Conservation (phyloP, 2,113 vertebrate species). For the Xerus inauris region DNA sequence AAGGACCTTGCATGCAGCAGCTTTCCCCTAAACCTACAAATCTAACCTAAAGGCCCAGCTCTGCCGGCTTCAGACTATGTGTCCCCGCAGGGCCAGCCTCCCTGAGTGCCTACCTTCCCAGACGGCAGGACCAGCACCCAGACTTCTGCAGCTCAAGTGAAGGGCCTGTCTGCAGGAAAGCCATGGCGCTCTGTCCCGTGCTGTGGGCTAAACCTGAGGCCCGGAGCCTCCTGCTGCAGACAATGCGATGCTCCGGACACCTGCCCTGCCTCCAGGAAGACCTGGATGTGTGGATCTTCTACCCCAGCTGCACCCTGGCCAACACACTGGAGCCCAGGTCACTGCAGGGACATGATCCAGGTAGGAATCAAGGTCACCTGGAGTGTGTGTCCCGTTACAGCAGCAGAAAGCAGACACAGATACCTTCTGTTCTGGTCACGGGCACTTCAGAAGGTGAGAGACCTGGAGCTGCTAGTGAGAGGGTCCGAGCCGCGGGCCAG, state of each 20-base stretch:
- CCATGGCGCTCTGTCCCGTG: background rate
- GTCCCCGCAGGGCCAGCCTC: background rate
- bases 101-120: background rate
- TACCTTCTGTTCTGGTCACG: fast-evolving
- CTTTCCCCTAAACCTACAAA: too few species aligned
- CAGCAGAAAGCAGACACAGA: background rate
- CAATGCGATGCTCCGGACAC: too few species aligned
- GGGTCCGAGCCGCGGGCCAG: background rate
- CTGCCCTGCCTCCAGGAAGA: too few species aligned
- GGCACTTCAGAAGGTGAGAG: background rate
- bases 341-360: background rate
- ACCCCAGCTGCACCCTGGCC: background rate
- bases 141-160: too few species aligned
- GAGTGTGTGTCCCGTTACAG: too few species aligned
- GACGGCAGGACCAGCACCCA: too few species aligned
- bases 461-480: background rate
- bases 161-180: too few species aligned
- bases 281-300: fast-evolving
- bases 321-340: too few species aligned
- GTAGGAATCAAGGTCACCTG: background rate
- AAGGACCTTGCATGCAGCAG: background rate
- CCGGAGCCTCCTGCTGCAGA: too few species aligned
- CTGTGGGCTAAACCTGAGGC: too few species aligned
- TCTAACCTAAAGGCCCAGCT: background rate
- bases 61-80: background rate